phyloP scores from a whole-genome alignment of 2,888 invertebrate species.

The Erebia aethiops region DNA sequence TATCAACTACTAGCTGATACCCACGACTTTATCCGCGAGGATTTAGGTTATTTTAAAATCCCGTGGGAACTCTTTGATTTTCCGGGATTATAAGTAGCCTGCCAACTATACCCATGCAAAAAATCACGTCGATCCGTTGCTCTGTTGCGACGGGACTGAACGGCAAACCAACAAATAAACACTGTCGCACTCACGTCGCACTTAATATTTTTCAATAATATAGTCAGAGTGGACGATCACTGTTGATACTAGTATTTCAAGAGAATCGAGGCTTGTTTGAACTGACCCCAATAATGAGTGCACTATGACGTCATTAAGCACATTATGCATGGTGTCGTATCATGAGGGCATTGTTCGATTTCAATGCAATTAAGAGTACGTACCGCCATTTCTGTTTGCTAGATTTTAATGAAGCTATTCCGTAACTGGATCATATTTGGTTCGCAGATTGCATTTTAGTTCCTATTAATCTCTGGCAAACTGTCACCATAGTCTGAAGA shows the following conservation, averaged over 20 bases:
- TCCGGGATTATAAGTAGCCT: too few species aligned
- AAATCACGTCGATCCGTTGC: too few species aligned
- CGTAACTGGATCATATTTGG: conserved; percentile 27
- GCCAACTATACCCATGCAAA: too few species aligned
- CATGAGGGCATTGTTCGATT: conserved; percentile 28
- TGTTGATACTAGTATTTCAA: background rate
- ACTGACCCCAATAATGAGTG: conserved; percentile 11
- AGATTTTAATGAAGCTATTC: conserved; percentile 37
- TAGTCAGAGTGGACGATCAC: too few species aligned
- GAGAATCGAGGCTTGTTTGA: conserved; percentile 15
- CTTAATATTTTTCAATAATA: too few species aligned
- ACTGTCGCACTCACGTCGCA: too few species aligned
- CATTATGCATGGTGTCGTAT: conserved; percentile 14
- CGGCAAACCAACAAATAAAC: too few species aligned
- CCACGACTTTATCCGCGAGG: too few species aligned
- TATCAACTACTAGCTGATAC: too few species aligned
- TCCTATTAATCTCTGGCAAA: conserved; percentile 17
- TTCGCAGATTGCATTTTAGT: conserved; percentile 27
- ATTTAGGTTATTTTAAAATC: too few species aligned
- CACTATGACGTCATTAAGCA: conserved; percentile 5
- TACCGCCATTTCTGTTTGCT: conserved; percentile 26
- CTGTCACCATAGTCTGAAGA: background rate
- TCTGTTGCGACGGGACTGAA: too few species aligned
- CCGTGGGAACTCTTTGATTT: too few species aligned
- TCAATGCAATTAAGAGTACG: conserved; percentile 37